phyloP scores from a whole-genome alignment of 1,140 invertebrate species.

The Lysiphlebus fabarum region DNA sequence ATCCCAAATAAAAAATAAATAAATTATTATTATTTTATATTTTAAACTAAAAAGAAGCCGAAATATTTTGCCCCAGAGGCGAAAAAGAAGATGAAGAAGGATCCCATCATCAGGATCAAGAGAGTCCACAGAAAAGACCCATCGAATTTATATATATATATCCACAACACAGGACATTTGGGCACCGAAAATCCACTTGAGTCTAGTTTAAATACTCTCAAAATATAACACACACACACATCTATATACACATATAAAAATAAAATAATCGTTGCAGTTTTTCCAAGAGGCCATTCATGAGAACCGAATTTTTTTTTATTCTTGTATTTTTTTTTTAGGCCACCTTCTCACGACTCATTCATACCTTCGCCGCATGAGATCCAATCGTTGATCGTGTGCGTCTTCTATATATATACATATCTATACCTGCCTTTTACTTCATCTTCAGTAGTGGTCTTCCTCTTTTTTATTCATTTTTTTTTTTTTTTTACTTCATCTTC shows the following conservation, averaged over 20 bases:
- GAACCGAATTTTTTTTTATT: slow-evolving; percentile 18
- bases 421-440: slow-evolving; percentile 12
- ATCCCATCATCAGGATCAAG: background rate
- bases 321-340: slow-evolving; percentile 27
- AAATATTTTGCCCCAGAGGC: slow-evolving; percentile 49
- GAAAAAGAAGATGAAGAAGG: slow-evolving; percentile 32
- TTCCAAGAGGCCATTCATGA: slow-evolving; percentile 43
- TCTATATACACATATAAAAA: slow-evolving; percentile 21
- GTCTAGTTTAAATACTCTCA: background rate
- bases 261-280: slow-evolving; percentile 36
- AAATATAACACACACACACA: slow-evolving; percentile 21
- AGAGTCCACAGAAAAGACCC: background rate
- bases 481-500: slow-evolving; percentile 2
- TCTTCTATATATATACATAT: no score
- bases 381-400: slow-evolving; percentile 31
- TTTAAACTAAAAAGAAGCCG: slow-evolving; percentile 48
- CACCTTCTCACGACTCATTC: slow-evolving; percentile 47
- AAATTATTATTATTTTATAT: slow-evolving; percentile 39
- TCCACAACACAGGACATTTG: slow-evolving; percentile 32
- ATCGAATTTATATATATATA: slow-evolving; percentile 34
- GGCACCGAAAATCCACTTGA: slow-evolving; percentile 16
- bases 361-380: slow-evolving; percentile 42
- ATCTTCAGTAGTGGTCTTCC: no score
- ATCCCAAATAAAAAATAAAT: slow-evolving; percentile 14
- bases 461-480: no score